A percentile compares a stretch with the other conserved stretches of the same genome.
These are phyloP conservation scores for Protophormia terraenovae DNA, from an alignment of 2,888 invertebrate genomes.

Conservation along the genomic window DNA sequence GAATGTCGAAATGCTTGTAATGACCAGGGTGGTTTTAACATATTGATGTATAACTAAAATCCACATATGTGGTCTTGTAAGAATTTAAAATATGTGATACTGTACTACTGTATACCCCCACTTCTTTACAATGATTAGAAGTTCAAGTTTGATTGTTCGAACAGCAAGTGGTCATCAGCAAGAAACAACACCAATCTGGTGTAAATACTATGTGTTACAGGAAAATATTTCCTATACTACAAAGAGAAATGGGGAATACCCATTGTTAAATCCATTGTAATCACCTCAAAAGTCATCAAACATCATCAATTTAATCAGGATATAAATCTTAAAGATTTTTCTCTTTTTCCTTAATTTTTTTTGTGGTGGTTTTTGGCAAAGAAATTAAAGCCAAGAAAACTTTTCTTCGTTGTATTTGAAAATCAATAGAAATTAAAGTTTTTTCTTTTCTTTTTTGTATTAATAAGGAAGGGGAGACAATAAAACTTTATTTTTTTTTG, in stretches of 20 bases:
- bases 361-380: background rate
- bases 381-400: background rate
- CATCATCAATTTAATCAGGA: conserved; percentile 79
- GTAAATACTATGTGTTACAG: conserved; percentile 24
- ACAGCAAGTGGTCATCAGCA: conserved; percentile 62
- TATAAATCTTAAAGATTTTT: conserved; percentile 51
- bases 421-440: conserved; percentile 51
- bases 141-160: conserved; percentile 36
- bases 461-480: background rate
- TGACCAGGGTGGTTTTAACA: conserved; percentile 72
- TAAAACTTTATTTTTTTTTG: background rate
- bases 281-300: conserved; percentile 79
- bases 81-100: background rate
- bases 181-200: background rate
- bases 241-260: conserved; percentile 19
- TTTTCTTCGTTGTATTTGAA: background rate
- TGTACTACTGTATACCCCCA: background rate
- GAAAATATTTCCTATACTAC: background rate
- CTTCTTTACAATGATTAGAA: conserved; percentile 26
- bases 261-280: conserved; percentile 69
- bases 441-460: background rate
- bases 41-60: conserved; percentile 47
- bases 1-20: conserved; percentile 77
- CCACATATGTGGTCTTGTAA: conserved; percentile 75
- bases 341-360: background rate